Conservation (phyloP, 2,113 vertebrate species). For the Chelonoidis abingdonii region DNA sequence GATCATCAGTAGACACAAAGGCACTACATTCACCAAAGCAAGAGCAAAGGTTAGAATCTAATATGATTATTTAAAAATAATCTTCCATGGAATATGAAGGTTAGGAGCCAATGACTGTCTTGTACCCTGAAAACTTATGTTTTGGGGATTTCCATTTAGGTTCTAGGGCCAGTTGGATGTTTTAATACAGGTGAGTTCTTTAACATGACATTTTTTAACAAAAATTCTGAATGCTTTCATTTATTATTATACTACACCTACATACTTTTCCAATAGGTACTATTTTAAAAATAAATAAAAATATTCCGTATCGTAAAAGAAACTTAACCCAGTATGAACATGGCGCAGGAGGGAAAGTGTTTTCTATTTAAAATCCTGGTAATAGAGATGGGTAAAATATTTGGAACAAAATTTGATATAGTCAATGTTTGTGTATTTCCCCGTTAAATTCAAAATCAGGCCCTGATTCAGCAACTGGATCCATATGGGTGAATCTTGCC, state of each 20-base stretch:
- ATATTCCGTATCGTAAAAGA: fast-evolving
- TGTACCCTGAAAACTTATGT: not conserved
- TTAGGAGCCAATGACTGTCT: not conserved
- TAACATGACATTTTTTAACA: not conserved
- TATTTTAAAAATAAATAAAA: not conserved
- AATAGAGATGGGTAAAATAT: not conserved
- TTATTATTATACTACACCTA: not conserved
- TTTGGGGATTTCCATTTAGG: not conserved
- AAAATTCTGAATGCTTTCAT: not conserved
- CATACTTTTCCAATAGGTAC: not conserved
- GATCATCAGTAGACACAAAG: not conserved
- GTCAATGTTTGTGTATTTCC: fast-evolving
- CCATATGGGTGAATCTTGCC: not conserved
- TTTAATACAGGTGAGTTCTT: not conserved
- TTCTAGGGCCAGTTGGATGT: not conserved
- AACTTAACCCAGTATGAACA: fast-evolving
- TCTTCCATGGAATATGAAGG: conserved; percentile 4
- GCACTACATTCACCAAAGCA: conserved; percentile 35
- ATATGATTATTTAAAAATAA: conserved; percentile 52
- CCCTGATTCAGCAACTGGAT: not conserved
- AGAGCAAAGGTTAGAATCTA: conserved; percentile 22
- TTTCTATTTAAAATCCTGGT: not conserved
- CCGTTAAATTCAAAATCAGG: not conserved
- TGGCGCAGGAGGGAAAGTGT: fast-evolving
- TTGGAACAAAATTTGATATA: not conserved